Base-by-base conservation (phyloP, 2,888 invertebrate species). In the Craniophora ligustri region DNA sequence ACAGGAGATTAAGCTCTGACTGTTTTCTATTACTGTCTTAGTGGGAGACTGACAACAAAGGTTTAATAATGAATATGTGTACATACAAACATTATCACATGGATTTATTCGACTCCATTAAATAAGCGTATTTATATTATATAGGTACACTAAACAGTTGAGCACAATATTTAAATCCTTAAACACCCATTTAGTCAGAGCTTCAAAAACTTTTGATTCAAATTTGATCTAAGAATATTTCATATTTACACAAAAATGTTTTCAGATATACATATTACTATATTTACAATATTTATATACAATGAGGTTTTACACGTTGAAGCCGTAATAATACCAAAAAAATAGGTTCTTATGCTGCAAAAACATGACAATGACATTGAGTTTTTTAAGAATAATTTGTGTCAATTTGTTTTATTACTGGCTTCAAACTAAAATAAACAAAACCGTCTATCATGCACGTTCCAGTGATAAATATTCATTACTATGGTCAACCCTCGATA, bases 241-340 rank as follows among this genome's bases (percentile, higher is more conserved):
- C 47, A 60, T 73, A 72, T 67, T 66, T 74, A 67, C 65, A 72
- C 19, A 57, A 34, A 61, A 44, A 51, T 44, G 35, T 39, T 47
- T 50, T 34, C 34, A 30, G 35, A 62, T 51, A 63, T 50, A 54
- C n/a, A n/a, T n/a, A n/a, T n/a, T n/a, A 60, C 54, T 45, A 55
- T 75, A 76, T 76, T 66, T 76, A 75, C 76, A 75, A 46, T 51
- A n/a, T 45, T 48, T 77, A 75, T 75, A 11, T 75, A 76, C 76
- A 77, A 50, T 48, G 67, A 65, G 63, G 63, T 59, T 60, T 62
- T 36, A 53, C 32, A 50, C 41, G 14, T 72, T 47, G 50, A 67
- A 62, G 56, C 63, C 36, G 44, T 42, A 32, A 45, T 41, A 45
- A 23, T 54, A 21, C 36, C 36, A 41, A 13, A 3, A 36, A 26